Conservation (phyloP, 1,140 invertebrate species). For the Atta colombica region DNA sequence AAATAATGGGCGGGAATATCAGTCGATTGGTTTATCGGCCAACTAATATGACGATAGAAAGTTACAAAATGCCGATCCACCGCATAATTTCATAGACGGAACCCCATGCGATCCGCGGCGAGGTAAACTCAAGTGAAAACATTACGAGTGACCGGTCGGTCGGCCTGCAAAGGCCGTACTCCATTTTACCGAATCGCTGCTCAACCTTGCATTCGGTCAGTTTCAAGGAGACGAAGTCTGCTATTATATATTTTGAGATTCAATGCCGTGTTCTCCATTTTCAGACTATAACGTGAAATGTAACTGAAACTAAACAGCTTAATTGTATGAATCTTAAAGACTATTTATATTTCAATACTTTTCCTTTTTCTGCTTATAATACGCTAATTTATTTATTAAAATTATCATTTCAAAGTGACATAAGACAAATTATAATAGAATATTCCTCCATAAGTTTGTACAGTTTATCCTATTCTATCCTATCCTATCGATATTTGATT, state of each 20-base stretch:
- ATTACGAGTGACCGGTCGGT: background rate
- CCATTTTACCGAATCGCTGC: constrained; percentile 65
- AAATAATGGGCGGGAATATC: constrained; percentile 39
- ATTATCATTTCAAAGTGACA: background rate
- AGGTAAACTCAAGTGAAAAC: constrained; percentile 64
- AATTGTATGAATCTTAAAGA: background rate
- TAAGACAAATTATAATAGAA: background rate
- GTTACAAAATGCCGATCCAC: constrained; percentile 68
- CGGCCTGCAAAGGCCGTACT: constrained; percentile 55
- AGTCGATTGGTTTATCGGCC: constrained; percentile 47
- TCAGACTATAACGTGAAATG: background rate
- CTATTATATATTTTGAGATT: constrained; percentile 32
- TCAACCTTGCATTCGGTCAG: constrained; percentile 70
- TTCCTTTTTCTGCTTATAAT: background rate
- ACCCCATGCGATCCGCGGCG: constrained; percentile 2
- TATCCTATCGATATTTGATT: constrained; percentile 23
- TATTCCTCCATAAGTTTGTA: background rate
- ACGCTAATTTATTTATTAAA: background rate
- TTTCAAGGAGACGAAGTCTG: constrained; percentile 67
- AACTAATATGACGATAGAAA: constrained; percentile 67
- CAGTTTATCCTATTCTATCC: background rate
- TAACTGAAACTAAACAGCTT: background rate
- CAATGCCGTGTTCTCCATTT: constrained; percentile 12
- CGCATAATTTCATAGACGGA: constrained; percentile 51
- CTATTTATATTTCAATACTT: background rate